phyloP scores from a whole-genome alignment of 1,140 invertebrate genomes.

The Schlechtendalia chinensis region DNA sequence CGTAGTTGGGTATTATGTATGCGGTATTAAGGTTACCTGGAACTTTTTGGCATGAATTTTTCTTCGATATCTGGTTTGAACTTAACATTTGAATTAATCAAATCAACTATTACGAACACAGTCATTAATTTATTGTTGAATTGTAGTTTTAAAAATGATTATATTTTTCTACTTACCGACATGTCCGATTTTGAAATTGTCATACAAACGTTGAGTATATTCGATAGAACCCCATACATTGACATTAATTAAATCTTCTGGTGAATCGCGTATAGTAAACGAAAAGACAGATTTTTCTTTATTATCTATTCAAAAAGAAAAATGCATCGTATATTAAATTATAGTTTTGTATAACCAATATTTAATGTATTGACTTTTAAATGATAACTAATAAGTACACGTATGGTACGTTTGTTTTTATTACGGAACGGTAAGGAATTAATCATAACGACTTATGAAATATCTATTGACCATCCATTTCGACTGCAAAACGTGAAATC shows the following conservation, averaged over 20 bases:
- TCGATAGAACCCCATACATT: conserved; percentile 67
- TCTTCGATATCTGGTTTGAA: neutral
- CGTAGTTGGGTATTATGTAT: neutral
- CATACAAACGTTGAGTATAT: conserved; percentile 61
- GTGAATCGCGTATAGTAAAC: conserved; percentile 68
- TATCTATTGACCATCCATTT: too few species aligned
- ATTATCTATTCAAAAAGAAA: too few species aligned
- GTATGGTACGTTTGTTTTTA: too few species aligned
- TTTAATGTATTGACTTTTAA: too few species aligned
- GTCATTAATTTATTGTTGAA: neutral
- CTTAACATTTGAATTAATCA: conserved; percentile 38
- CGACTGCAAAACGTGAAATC: too few species aligned
- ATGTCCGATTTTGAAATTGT: conserved; percentile 64
- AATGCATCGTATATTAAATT: too few species aligned
- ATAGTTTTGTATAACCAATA: too few species aligned
- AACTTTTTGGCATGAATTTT: conserved; percentile 12
- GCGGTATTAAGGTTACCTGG: too few species aligned
- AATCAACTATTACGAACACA: conserved; percentile 25
- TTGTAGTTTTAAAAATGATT: neutral
- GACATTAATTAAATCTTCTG: conserved; percentile 67
- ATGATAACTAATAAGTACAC: too few species aligned
- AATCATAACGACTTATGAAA: too few species aligned
- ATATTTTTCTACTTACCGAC: conserved; percentile 59
- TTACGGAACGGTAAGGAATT: too few species aligned
- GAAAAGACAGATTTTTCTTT: conserved; percentile 64